Base-by-base conservation (phyloP, 30 jellyfish, hydroid and myxozoan genomes). In the Aurelia sp. region DNA sequence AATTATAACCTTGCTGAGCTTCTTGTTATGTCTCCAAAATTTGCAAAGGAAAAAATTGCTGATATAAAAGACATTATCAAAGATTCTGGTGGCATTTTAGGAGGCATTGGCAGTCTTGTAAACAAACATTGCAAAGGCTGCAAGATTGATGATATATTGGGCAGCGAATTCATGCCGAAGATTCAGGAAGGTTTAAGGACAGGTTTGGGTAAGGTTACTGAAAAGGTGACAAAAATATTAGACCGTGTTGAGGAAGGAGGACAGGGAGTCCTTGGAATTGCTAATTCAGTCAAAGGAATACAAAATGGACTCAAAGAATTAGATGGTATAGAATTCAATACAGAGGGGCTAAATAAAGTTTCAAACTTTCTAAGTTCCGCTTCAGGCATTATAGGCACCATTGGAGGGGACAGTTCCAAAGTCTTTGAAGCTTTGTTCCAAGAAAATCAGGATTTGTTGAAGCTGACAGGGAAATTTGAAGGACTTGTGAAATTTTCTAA, bases 181-280 rank as follows among this genome's bases (percentile, higher is more conserved):
- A 52, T 88, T 58, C 62, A 87, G 15, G 33, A 50, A 0, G 88
- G 89, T 7, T 30, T 93, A 18, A 64, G 44, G 50, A 82, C 53
- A 13, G 96, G 92, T 9, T 66, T 93, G 20, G 83, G 77, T 11
- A 83, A 82, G 13, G 35, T 93, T 13, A 74, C 94, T 8, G 88
- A 82, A 19, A 89, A 89, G 35, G 91, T 77, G 19, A 84, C 88
- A 35, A 83, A 16, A 51, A 55, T 93, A n/a, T 62, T 93, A 27
- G 92, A 88, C 53, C 89, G 85, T 50, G 85, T 93, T 35, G 97
- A 69, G 35, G 92, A 84, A 52, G 91, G 96, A 17, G 94, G 96
- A 15, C 79, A 74, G 62, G 79, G 82, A 51, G 83, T 89, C 22
- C 64, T 44, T 12, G 92, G 82, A 16, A 78, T 89, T 57, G 64